Percentiles rank a stretch among this genome's conserved stretches.
Conservation (phyloP, 2,888 invertebrate genomes). For the Limnephilus lunatus region DNA sequence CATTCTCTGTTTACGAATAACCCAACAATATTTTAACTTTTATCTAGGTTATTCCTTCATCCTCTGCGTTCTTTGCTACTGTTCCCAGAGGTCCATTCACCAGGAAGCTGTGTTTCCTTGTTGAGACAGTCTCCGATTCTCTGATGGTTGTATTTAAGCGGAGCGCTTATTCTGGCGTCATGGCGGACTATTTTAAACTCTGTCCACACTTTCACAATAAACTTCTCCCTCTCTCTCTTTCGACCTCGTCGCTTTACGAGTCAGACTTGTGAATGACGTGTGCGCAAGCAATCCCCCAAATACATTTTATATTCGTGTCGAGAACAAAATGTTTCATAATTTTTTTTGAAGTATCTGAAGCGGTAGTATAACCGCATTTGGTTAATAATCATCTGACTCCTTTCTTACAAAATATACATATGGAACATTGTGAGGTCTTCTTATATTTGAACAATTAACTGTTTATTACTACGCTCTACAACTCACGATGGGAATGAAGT, state of each 20-base stretch:
- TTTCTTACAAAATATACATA: not conserved
- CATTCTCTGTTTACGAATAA: too few relatives aligned
- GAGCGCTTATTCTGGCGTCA: conserved; percentile 22
- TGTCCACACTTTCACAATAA: conserved; percentile 17
- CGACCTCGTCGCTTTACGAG: not conserved
- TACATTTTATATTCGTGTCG: not conserved
- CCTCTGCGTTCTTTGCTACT: not conserved
- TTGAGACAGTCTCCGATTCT: conserved; percentile 2
- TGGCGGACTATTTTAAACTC: conserved; percentile 31
- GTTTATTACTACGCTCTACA: not conserved
- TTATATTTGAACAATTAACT: not conserved
- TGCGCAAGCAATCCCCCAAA: not conserved
- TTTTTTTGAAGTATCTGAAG: not conserved
- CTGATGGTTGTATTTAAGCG: conserved; percentile 12
- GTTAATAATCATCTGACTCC: not conserved
- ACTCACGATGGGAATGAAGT: not conserved
- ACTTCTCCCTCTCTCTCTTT: conserved; percentile 3
- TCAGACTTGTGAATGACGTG: not conserved
- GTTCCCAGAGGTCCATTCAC: not conserved
- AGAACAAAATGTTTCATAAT: not conserved
- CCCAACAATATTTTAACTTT: too few relatives aligned
- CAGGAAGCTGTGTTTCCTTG: not conserved
- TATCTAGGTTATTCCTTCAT: not conserved
- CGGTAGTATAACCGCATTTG: too few relatives aligned
- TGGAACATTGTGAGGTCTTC: not conserved